These are phyloP conservation scores for Rhabdornis inornatus DNA, from an alignment of 2,113 vertebrate species.

Conservation along the genomic window DNA sequence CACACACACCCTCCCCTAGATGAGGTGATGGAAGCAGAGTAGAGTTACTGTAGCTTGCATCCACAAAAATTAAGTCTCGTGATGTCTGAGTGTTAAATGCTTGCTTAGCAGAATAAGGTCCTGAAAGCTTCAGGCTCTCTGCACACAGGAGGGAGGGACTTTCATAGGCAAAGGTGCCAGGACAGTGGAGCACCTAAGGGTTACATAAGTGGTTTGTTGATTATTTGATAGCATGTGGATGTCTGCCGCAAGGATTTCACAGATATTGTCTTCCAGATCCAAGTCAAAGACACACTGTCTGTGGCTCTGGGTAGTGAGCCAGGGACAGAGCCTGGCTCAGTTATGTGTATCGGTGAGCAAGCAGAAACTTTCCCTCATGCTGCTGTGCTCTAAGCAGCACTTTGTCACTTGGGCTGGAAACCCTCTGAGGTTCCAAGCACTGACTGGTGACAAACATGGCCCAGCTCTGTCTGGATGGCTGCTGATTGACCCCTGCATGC, in stretches of 20 bases:
- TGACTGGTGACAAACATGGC: not conserved
- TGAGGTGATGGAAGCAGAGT: not conserved
- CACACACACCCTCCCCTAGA: not conserved
- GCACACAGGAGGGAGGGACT: not conserved
- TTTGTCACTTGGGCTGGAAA: not conserved
- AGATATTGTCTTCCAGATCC: not conserved
- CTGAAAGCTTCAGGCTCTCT: not conserved
- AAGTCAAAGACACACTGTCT: not conserved
- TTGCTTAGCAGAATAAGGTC: not conserved
- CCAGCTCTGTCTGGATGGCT: not conserved
- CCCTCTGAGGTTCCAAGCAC: not conserved
- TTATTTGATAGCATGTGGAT: not conserved
- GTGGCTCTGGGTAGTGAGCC: not conserved
- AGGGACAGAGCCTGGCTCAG: not conserved
- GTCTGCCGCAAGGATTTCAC: not conserved
- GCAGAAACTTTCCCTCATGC: not conserved
- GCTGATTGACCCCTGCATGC: not conserved
- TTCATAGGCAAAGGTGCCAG: not conserved
- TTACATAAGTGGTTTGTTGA: not conserved
- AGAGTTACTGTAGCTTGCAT: not conserved
- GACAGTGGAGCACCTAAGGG: not conserved
- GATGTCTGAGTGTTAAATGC: not conserved
- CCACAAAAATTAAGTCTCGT: not conserved
- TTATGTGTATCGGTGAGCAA: rapidly evolving
- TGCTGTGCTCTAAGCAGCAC: not conserved